Conservation (phyloP, 2,888 invertebrate species). For the Crioceris asparagi region DNA sequence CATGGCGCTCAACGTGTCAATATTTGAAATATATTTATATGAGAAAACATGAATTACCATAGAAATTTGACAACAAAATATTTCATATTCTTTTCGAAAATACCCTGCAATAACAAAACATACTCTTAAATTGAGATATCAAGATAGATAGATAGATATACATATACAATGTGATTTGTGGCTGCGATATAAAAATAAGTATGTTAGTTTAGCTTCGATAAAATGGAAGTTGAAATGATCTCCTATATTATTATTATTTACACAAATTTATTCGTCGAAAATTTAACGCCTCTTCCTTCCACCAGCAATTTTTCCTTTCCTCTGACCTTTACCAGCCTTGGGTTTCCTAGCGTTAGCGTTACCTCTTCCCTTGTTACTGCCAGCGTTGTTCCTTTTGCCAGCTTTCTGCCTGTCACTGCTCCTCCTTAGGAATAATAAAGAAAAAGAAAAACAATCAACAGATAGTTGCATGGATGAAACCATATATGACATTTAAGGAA, state of each 20-base stretch:
- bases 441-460: too few relatives aligned
- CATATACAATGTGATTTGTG: too few relatives aligned
- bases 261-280: too few relatives aligned
- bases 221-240: background rate
- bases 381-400: conserved; percentile 27
- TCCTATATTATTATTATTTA: background rate
- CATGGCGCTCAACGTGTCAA: conserved; percentile 1
- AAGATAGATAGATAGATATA: too few relatives aligned
- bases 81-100: too few relatives aligned
- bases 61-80: too few relatives aligned
- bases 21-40: background rate
- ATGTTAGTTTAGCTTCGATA: background rate
- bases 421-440: background rate
- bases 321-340: conserved; percentile 57
- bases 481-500: too few relatives aligned
- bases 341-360: conserved; percentile 44
- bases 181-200: background rate
- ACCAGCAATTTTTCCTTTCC: conserved; percentile 54
- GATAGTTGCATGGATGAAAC: too few relatives aligned
- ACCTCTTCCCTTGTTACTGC: conserved; percentile 24
- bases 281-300: conserved; percentile 62
- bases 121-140: too few relatives aligned
- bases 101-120: too few relatives aligned
- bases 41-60: too few relatives aligned
- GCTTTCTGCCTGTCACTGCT: background rate